These are phyloP conservation scores for Sternotherus odoratus DNA, from an alignment of 2,797 vertebrate species.

Conservation along the genomic window DNA sequence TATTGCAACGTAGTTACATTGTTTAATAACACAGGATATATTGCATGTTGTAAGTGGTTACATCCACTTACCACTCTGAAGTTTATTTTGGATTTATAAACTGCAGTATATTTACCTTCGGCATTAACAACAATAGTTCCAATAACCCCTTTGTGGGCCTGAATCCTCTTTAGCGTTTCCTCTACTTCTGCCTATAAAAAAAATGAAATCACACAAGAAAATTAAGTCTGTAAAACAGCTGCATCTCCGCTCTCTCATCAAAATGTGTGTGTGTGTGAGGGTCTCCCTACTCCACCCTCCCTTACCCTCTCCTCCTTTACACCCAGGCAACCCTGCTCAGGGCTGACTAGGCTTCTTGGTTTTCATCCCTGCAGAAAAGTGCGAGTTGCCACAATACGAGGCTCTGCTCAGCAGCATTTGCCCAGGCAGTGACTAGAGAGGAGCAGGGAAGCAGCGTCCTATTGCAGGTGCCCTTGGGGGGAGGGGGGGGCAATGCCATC, in stretches of 20 bases:
- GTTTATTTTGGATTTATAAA: neutral
- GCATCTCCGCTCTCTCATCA: neutral
- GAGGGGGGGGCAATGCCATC: too few relatives aligned
- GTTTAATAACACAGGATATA: neutral
- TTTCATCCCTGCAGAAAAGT: neutral
- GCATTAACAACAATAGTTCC: constrained; percentile 83
- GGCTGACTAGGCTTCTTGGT: neutral
- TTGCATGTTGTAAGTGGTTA: neutral
- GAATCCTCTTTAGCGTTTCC: constrained; percentile 87
- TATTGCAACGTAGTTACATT: neutral
- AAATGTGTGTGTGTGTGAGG: neutral
- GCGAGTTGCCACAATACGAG: too few relatives aligned
- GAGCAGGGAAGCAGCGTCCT: too few relatives aligned
- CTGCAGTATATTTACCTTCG: constrained; percentile 77
- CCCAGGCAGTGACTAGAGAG: too few relatives aligned
- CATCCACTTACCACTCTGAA: neutral
- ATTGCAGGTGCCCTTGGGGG: too few relatives aligned
- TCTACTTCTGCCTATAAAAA: constrained; percentile 84
- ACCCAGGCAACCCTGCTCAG: too few relatives aligned
- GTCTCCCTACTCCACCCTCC: too few relatives aligned
- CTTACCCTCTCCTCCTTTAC: too few relatives aligned
- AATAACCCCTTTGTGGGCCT: constrained; percentile 84
- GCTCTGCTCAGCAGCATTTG: neutral
- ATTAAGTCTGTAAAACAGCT: neutral
- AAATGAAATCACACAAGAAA: neutral